Evolutionary conservation across 2,888 invertebrate species (phyloP), one percentile per base, ranked within the genome.

Genomic region (Eupithecia inturbata): DNA sequence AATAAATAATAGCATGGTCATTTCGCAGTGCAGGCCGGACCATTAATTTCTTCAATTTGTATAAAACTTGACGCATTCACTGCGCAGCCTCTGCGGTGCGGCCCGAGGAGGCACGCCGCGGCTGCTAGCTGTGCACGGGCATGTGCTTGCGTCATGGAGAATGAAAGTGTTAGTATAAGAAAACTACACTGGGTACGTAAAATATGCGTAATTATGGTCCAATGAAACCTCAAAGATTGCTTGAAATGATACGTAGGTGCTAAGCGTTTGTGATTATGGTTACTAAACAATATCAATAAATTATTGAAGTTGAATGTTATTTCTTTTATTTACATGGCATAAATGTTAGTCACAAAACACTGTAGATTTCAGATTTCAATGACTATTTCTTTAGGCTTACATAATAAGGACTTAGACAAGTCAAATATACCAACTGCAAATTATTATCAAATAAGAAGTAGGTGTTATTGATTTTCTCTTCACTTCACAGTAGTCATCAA

Each of bases 261-360:
- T 73, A 70, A 33, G 69, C 14, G 68, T 70, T 73, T 73, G 70
- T 73, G 60, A 70, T 70, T 68, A 14, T 66, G n/a, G n/a, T n/a
- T 68, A 9, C 57, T 68, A 45, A n/a, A 22, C 49, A 53, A 73
- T 60, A 45, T 68, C 71, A 62, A 49, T 70, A 22, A 19, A 26
- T 45, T 45, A 49, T 68, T 66, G 66, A 66, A 66, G 26, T 66
- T 66, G 4, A 7, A 33, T 2, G 3, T 39, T 36, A 10, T 22
- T 36, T 66, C 26, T 39, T 41, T 66, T 39, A 62, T 31, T 39
- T 39, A 39, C 36, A 31, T 5, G 2, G 31, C 31, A 31, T 5
- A 31, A 31, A 31, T 31, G 31, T n/a, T n/a, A n/a, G n/a, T n/a
- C n/a, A n/a, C n/a, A n/a, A n/a, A 31, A 31, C 31, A 31, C 31